Evolutionary conservation across 2,113 vertebrate species (phyloP).

Genomic region (Eupsittula cactorum): DNA sequence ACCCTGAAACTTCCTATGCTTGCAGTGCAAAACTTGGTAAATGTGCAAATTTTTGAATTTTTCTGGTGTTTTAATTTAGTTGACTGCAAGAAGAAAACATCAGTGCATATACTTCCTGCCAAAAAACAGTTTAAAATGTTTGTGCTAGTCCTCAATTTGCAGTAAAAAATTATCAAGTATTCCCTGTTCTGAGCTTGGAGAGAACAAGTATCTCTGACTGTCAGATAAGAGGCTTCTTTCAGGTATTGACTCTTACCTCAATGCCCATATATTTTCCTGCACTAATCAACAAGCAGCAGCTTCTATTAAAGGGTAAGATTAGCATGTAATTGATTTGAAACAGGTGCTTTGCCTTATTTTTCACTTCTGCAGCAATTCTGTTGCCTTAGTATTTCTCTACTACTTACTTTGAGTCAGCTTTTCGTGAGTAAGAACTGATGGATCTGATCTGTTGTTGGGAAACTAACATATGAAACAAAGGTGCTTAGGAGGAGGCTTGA

Average conservation of each 20-base stretch:
- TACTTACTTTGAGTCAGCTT: background rate
- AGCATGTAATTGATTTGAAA: conserved; percentile 12
- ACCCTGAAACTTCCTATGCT: background rate
- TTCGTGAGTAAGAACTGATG: background rate
- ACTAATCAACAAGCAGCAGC: background rate
- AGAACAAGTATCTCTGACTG: background rate
- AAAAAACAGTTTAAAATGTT: background rate
- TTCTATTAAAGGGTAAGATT: background rate
- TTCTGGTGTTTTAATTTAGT: background rate
- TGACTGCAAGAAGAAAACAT: background rate
- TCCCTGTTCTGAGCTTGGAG: background rate
- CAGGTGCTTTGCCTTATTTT: background rate
- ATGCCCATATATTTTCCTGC: background rate
- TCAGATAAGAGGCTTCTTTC: background rate
- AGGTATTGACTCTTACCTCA: background rate
- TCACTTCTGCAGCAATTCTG: background rate
- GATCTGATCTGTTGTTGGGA: background rate
- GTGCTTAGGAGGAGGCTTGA: background rate
- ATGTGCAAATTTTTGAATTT: background rate
- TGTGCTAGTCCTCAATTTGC: background rate
- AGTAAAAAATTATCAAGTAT: background rate
- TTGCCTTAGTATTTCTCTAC: background rate
- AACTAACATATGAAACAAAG: background rate
- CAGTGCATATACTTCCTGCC: background rate
- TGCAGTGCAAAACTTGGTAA: background rate